These are phyloP conservation scores for Chrysoperla carnea DNA, from an alignment of 1,140 invertebrate genomes.

Conservation along the genomic window DNA sequence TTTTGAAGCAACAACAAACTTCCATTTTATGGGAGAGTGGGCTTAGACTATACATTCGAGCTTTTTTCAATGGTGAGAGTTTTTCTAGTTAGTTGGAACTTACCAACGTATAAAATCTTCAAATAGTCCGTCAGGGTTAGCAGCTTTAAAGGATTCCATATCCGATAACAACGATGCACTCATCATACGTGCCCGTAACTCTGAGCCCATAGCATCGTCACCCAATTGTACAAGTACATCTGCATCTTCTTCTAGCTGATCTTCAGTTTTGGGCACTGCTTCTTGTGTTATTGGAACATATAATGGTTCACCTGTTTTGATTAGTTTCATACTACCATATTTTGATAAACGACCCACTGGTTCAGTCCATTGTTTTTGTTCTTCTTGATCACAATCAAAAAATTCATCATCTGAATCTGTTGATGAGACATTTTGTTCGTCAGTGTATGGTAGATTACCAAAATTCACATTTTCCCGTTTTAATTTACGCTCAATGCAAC, in stretches of 20 bases:
- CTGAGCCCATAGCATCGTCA: constrained; percentile 61
- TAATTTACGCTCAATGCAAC: constrained; percentile 71
- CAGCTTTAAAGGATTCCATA: constrained; percentile 98
- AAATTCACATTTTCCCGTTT: constrained; percentile 11
- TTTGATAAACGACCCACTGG: constrained; percentile 54
- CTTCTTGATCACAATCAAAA: constrained; percentile 60
- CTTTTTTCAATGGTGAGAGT: too few relatives aligned
- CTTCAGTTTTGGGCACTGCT: constrained; percentile 91
- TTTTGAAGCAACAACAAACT: too few relatives aligned
- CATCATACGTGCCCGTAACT: constrained; percentile 82
- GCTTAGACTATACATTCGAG: too few relatives aligned
- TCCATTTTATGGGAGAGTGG: too few relatives aligned
- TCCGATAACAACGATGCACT: constrained; percentile 88
- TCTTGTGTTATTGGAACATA: constrained; percentile 89
- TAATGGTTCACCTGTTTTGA: constrained; percentile 50
- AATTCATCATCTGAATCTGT: constrained; percentile 60
- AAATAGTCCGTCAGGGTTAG: constrained; percentile 79
- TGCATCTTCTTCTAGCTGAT: constrained; percentile 85
- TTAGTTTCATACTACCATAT: constrained; percentile 43
- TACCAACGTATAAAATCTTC: constrained; percentile 93
- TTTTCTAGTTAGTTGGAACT: too few relatives aligned
- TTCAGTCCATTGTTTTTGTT: constrained; percentile 34
- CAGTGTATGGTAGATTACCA: not conserved
- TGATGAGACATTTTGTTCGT: constrained; percentile 9
- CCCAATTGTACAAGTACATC: constrained; percentile 77